Conservation (phyloP, 1,140 invertebrate species). For the Drosophila leontia region DNA sequence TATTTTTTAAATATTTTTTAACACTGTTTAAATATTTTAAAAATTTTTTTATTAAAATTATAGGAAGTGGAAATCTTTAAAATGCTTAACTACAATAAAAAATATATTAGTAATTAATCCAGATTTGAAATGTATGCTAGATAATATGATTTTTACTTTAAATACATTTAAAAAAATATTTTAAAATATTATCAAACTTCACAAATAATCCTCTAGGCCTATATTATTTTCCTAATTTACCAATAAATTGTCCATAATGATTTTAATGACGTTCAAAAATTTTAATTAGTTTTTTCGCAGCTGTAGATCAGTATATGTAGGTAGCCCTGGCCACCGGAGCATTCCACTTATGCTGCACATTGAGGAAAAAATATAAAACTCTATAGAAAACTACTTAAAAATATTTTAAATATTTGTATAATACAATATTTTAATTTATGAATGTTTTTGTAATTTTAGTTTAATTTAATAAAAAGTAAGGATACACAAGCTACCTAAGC, state of each 20-base stretch:
- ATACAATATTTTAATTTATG: neutral
- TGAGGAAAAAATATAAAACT: neutral
- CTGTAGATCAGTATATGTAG: slow-evolving; percentile 18
- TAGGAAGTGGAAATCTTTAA: no score
- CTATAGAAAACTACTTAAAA: neutral
- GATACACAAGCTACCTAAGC: no score
- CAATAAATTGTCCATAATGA: slow-evolving; percentile 54
- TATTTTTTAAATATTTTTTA: neutral
- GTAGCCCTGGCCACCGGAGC: slow-evolving; percentile 16
- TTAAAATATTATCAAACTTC: neutral
- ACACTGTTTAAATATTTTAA: neutral
- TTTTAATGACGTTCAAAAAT: slow-evolving; percentile 51
- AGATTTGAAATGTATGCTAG: no score
- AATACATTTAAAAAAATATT: no score
- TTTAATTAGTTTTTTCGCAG: slow-evolving; percentile 68
- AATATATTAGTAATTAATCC: no score
- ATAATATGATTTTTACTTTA: no score
- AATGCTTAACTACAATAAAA: no score
- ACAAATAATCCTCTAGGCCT: neutral
- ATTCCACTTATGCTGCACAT: slow-evolving; percentile 33
- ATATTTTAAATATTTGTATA: neutral
- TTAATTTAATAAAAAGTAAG: no score
- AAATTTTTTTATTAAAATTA: no score
- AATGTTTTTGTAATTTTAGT: no score
- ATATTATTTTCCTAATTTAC: slow-evolving; percentile 44